Evolutionary conservation across 2,113 vertebrate genomes (phyloP).

Genomic region (human (Homo sapiens)): DNA sequence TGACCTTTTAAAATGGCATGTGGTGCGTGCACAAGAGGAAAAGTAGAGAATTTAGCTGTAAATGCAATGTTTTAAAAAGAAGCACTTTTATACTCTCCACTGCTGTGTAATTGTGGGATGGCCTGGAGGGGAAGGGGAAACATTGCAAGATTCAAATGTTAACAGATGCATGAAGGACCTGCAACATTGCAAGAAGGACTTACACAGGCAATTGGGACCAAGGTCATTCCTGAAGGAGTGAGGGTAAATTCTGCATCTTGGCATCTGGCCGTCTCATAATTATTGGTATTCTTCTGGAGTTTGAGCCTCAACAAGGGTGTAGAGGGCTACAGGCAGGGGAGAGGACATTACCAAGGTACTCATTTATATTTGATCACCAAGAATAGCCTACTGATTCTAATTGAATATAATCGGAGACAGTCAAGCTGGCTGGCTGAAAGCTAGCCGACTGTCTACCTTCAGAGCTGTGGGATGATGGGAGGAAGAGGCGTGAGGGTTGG

Average conservation of each 20-base stretch:
- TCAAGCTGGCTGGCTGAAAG: not conserved
- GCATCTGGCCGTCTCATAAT: not conserved
- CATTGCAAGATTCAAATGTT: not conserved
- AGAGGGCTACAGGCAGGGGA: not conserved
- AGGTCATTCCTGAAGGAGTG: not conserved
- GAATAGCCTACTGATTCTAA: not conserved
- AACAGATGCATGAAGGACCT: too few species aligned
- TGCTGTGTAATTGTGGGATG: constrained; percentile 66
- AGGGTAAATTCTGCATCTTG: not conserved
- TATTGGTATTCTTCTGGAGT: not conserved
- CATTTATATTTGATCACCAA: not conserved
- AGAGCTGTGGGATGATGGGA: not conserved
- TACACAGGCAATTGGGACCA: not conserved
- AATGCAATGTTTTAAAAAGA: not conserved
- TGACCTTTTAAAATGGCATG: not conserved
- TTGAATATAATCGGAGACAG: constrained; percentile 5
- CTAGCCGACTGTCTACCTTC: not conserved
- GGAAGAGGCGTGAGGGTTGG: not conserved
- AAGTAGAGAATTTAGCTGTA: constrained; percentile 45
- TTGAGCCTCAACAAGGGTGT: constrained; percentile 40
- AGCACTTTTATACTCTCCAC: constrained; percentile 2
- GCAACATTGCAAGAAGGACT: not conserved
- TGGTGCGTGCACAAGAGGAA: not conserved
- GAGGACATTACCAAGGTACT: not conserved
- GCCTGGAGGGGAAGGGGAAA: not conserved